Conservation (phyloP, 2,888 invertebrate genomes). For the Plebejus melissa region DNA sequence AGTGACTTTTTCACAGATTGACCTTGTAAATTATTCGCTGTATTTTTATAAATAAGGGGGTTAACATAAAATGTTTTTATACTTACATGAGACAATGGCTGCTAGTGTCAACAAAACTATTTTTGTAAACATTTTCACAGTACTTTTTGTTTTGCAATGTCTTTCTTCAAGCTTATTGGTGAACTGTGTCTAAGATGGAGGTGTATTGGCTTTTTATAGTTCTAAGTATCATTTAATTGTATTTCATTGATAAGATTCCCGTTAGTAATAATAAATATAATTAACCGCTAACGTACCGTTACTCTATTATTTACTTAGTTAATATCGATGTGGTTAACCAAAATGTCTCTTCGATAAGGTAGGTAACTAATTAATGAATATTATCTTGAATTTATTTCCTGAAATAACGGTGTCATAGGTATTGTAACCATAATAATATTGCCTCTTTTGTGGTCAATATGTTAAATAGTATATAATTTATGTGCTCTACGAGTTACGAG, state of each 20-base stretch:
- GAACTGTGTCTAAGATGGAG: background rate
- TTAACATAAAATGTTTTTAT: background rate
- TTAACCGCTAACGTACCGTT: background rate
- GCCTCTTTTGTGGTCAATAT: too few relatives aligned
- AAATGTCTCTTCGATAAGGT: conserved; percentile 1
- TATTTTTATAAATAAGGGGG: too few relatives aligned
- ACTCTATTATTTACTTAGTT: background rate
- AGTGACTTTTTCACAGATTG: too few relatives aligned
- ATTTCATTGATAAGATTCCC: background rate
- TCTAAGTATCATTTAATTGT: background rate
- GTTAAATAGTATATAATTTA: too few relatives aligned
- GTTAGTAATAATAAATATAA: too few relatives aligned
- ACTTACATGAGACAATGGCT: background rate
- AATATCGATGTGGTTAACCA: background rate
- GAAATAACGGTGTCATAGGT: too few relatives aligned
- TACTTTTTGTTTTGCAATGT: background rate
- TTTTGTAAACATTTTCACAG: background rate
- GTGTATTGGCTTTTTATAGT: background rate
- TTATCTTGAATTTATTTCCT: too few relatives aligned
- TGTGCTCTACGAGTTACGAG: too few relatives aligned
- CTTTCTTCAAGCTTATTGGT: background rate
- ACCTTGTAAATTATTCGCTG: too few relatives aligned
- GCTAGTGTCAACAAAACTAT: background rate
- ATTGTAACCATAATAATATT: too few relatives aligned
- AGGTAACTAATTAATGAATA: background rate